Percentiles rank a stretch among this genome's conserved stretches.
Conservation (phyloP, 1,140 invertebrate genomes). For the Nilaparvata lugens region DNA sequence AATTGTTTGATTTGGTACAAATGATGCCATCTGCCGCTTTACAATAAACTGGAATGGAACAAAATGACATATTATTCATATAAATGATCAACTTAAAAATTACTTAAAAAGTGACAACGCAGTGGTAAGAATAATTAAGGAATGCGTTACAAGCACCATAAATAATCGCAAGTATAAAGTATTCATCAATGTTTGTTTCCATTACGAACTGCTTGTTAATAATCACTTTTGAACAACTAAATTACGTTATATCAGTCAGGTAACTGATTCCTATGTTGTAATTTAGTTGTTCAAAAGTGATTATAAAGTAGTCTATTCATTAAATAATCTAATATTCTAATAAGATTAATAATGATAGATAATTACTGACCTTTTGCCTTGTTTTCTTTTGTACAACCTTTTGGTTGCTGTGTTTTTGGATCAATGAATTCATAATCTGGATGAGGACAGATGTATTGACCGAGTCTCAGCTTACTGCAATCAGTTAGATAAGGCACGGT, state of each 20-base stretch:
- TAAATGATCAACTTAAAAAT: neutral
- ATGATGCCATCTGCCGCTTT: slow-evolving; percentile 69
- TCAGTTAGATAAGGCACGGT: slow-evolving; percentile 33
- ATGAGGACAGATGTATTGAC: slow-evolving; percentile 79
- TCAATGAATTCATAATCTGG: slow-evolving; percentile 73
- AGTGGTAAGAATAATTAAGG: too few species aligned
- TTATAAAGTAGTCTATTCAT: neutral
- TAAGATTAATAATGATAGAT: neutral
- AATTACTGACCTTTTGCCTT: slow-evolving; percentile 56
- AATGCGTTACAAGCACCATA: too few species aligned
- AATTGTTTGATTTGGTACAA: slow-evolving; percentile 69
- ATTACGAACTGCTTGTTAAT: too few species aligned
- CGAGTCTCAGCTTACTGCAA: slow-evolving; percentile 63
- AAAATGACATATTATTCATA: neutral
- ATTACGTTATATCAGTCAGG: too few species aligned
- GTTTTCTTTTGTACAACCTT: slow-evolving; percentile 68
- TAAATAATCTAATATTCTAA: neutral
- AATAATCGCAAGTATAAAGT: too few species aligned
- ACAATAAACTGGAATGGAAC: slow-evolving; percentile 67
- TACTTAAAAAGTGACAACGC: neutral
- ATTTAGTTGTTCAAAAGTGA: neutral
- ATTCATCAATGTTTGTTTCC: too few species aligned
- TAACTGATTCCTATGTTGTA: neutral
- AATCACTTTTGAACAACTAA: too few species aligned
- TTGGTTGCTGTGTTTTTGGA: slow-evolving; percentile 78